Percentiles rank a stretch among this genome's conserved stretches.
phyloP scores from a whole-genome alignment of 2,888 invertebrate genomes.

The Hirudinaria manillensis region DNA sequence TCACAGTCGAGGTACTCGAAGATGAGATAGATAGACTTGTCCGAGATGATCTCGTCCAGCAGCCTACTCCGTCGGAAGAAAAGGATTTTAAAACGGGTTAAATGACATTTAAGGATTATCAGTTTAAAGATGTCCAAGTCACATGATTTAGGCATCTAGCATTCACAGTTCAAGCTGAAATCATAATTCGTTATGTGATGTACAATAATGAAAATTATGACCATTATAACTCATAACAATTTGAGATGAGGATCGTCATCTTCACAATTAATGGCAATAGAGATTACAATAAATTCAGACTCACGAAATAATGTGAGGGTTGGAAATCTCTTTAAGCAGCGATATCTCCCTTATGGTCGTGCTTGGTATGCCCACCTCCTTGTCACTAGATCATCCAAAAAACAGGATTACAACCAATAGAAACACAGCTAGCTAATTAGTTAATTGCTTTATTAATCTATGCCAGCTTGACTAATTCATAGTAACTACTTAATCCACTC shows the following conservation, averaged over 20 bases:
- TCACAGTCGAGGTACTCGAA: constrained; percentile 96
- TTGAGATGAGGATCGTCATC: too few relatives aligned
- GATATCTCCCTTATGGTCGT: constrained; percentile 96
- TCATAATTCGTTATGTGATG: too few relatives aligned
- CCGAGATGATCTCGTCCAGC: constrained; percentile 90
- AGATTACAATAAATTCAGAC: constrained; percentile 28
- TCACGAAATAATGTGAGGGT: constrained; percentile 80
- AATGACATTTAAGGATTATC: background rate
- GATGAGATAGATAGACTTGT: constrained; percentile 82
- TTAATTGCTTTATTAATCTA: too few relatives aligned
- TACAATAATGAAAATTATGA: too few relatives aligned
- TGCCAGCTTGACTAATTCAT: too few relatives aligned
- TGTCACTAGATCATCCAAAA: background rate
- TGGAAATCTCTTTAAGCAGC: constrained; percentile 82
- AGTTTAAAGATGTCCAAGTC: background rate
- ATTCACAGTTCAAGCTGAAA: too few relatives aligned
- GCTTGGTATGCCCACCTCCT: constrained; percentile 93
- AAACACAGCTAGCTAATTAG: too few relatives aligned
- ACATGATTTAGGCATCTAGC: background rate
- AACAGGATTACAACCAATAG: too few relatives aligned
- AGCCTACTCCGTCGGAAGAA: constrained; percentile 57
- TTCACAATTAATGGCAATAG: background rate
- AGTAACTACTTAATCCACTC: too few relatives aligned
- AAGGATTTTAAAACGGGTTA: too few relatives aligned
- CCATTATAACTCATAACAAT: too few relatives aligned